These are phyloP conservation scores for Pachyseris speciosa DNA, from an alignment of 64 coral and sea anemone genomes.

Conservation along the genomic window DNA sequence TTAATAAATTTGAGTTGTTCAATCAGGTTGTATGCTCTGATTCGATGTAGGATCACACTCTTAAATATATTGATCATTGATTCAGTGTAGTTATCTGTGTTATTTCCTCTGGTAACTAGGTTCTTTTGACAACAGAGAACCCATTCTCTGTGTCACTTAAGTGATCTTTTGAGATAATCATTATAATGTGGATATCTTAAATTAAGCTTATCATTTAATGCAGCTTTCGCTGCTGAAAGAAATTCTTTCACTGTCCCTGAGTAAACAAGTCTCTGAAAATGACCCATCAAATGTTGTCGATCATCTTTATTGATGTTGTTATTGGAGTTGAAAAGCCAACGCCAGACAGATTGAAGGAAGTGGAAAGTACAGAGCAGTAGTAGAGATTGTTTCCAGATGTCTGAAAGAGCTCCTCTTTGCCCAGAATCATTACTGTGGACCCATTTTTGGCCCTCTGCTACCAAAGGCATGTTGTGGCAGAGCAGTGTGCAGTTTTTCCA, in stretches of 20 bases:
- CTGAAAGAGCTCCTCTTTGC: neutral
- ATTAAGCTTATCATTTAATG: neutral
- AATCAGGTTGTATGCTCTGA: constrained; percentile 52
- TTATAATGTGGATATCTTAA: no score
- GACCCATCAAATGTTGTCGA: neutral
- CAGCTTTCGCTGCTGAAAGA: neutral
- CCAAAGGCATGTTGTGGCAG: constrained; percentile 53
- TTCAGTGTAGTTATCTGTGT: constrained; percentile 48
- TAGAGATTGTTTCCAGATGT: neutral
- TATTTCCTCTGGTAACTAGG: constrained; percentile 43
- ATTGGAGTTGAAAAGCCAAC: no score
- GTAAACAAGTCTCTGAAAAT: neutral
- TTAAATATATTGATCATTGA: constrained; percentile 65
- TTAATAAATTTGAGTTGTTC: constrained; percentile 52
- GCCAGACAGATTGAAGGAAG: no score
- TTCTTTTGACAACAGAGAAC: constrained; percentile 18
- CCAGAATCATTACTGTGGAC: neutral
- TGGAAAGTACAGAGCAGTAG: no score
- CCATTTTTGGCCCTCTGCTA: neutral
- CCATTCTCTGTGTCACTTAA: constrained; percentile 34
- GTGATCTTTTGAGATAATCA: no score
- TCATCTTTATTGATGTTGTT: neutral
- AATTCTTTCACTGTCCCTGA: neutral
- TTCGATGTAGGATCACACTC: constrained; percentile 36
- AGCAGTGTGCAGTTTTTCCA: neutral